Evolutionary conservation across 2,888 invertebrate genomes (phyloP).

Genomic region (Amphipyra tragopoginis): DNA sequence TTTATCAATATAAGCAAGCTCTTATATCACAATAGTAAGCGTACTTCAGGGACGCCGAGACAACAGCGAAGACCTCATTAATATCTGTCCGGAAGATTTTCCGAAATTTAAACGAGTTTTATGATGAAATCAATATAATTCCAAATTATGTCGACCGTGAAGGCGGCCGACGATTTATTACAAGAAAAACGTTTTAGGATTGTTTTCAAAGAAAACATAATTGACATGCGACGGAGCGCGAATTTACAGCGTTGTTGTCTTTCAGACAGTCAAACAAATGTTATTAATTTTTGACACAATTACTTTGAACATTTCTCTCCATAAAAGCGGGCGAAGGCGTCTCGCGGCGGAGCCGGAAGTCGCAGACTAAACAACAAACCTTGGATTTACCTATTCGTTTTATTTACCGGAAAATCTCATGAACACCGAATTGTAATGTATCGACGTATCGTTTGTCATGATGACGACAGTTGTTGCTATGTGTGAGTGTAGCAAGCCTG

Average conservation of each 20-base stretch:
- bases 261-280: neutral
- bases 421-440: no score
- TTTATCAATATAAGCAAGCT: no score
- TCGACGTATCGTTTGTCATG: no score
- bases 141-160: constrained; percentile 26
- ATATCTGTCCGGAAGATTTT: constrained; percentile 4
- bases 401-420: no score
- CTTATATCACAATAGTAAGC: no score
- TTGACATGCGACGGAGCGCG: constrained; percentile 10
- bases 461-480: no score
- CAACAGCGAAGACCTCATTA: neutral
- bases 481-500: no score
- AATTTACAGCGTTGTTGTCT: neutral
- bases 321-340: no score
- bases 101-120: constrained; percentile 30
- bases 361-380: no score
- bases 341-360: no score
- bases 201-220: constrained; percentile 18
- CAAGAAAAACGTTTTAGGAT: constrained; percentile 6
- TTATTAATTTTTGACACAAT: constrained; percentile 13
- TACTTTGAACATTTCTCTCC: neutral
- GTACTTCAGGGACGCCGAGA: neutral
- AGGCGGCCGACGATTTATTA: constrained; percentile 4
- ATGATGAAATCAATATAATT: constrained; percentile 20
- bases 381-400: no score